Base-by-base conservation (phyloP, 2,113 vertebrate genomes). In the Ctenodactylus gundi region DNA sequence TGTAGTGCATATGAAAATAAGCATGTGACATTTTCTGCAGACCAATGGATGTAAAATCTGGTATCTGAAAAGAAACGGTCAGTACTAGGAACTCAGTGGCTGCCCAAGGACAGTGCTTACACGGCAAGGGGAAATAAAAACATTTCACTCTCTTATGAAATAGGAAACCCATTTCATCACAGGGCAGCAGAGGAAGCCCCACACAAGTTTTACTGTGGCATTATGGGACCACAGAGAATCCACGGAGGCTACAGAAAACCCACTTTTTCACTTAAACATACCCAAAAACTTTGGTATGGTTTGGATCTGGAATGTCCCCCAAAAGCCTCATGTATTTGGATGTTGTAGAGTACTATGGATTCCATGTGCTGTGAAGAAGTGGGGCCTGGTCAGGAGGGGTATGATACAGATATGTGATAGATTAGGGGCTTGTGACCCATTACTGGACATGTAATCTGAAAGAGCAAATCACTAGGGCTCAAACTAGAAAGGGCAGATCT, bases 191-290 rank as follows among this genome's bases (percentile, higher is more conserved):
- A 75, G 3, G 25, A 29, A 86, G 29, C 41, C n/a, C 13, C 31
- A 93, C 7, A 62, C 46, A 81, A 34, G 14, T 75, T 96, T 58
- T 75, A 36, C 36, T 41, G 6, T 12, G 36, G 68, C 18, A 90
- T 17, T 27, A 62, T 39, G 4, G 31, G 25, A 46, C 23, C 78
- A 95, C 3, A 82, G 46, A 85, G 78, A 93, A 91, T 7, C 21
- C 85, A 77, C 14, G 72, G 46, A n/a, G n/a, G n/a, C n/a, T n/a
- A n/a, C 36, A 31, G 53, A 92, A 34, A 41, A 94, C 65, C 21
- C 77, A 94, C 27, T 39, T 94, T 29, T 81, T 58, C 44, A 46
- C 17, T 49, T 55, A 96, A 90, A 93, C 34, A 76, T 31, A 93
- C 36, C 6, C 34, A 67, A 91, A 21, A 76, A 44, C 31, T 62